Percentiles rank a stretch among this genome's conserved stretches.
These are phyloP conservation scores for Zaprionus inermis DNA, from an alignment of 1,140 invertebrate species.

Conservation along the genomic window DNA sequence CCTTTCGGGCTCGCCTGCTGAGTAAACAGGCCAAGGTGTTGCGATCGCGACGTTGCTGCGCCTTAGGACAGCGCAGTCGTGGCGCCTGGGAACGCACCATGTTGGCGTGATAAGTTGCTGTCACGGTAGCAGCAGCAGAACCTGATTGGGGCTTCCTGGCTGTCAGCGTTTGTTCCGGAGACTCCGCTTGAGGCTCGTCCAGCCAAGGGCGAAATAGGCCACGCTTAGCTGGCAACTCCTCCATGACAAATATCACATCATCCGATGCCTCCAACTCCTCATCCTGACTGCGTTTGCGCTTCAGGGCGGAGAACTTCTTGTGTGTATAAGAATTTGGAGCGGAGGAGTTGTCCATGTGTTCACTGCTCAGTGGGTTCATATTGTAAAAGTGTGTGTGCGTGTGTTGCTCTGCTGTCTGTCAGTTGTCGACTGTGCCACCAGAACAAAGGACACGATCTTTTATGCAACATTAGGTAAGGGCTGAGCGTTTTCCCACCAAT, in stretches of 20 bases:
- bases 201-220: conserved; percentile 65
- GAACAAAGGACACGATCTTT: conserved; percentile 55
- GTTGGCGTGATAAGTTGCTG: conserved; percentile 61
- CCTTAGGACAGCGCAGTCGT: conserved; percentile 59
- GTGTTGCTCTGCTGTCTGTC: conserved; percentile 48
- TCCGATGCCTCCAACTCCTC: conserved; percentile 41
- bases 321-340: conserved; percentile 43
- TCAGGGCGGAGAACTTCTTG: conserved; percentile 63
- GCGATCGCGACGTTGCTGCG: conserved; percentile 66
- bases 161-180: conserved; percentile 4
- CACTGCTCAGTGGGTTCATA: background rate
- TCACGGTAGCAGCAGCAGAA: background rate
- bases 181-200: conserved; percentile 23
- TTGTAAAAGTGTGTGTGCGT: background rate
- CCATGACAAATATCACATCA: conserved; percentile 65
- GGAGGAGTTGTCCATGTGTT: conserved; percentile 39
- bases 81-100: conserved; percentile 53
- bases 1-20: conserved; percentile 58
- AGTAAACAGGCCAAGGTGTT: conserved; percentile 64
- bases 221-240: conserved; percentile 56
- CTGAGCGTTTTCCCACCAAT: conserved; percentile 52
- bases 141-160: background rate
- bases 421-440: conserved; percentile 60
- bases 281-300: conserved; percentile 61
- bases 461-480: conserved; percentile 76